Conservation (phyloP, 2,888 invertebrate genomes). For the Rhabditoides inermis region DNA sequence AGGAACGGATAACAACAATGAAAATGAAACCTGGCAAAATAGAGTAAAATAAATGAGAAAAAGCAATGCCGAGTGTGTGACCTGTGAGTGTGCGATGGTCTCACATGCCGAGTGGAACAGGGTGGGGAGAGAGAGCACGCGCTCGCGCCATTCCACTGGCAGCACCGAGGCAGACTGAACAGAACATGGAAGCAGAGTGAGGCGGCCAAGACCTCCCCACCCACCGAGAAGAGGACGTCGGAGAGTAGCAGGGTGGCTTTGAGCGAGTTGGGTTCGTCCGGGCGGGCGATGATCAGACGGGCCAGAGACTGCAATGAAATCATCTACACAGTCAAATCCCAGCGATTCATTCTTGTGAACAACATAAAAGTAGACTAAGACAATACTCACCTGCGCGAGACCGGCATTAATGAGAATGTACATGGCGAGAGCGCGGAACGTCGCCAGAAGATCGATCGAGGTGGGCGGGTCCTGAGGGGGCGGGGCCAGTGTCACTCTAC, state of each 20-base stretch:
- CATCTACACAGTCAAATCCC: not conserved
- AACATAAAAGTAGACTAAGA: too few species aligned
- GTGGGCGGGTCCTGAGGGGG: constrained; percentile 12
- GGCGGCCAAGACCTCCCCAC: not conserved
- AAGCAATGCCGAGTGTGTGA: too few species aligned
- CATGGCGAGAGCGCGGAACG: constrained; percentile 36
- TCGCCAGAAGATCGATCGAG: constrained; percentile 34
- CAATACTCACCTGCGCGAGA: constrained; percentile 28
- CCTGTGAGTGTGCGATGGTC: too few species aligned
- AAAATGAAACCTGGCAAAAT: too few species aligned
- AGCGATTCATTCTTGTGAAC: too few species aligned
- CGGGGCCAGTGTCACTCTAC: too few species aligned
- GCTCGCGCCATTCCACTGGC: constrained; percentile 35
- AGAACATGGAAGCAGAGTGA: not conserved
- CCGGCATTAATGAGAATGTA: constrained; percentile 38
- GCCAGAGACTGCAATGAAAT: constrained; percentile 40
- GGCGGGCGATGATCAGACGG: constrained; percentile 36
- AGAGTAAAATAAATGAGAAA: too few species aligned
- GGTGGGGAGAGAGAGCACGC: constrained; percentile 32
- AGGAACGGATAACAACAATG: too few species aligned
- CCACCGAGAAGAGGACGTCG: constrained; percentile 35
- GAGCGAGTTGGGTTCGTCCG: constrained; percentile 37
- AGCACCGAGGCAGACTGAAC: constrained; percentile 32
- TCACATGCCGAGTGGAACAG: constrained; percentile 35
- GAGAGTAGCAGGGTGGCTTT: constrained; percentile 45